Base-by-base conservation (phyloP, 2,113 vertebrate genomes). In the Tetraodon nigroviridis region DNA sequence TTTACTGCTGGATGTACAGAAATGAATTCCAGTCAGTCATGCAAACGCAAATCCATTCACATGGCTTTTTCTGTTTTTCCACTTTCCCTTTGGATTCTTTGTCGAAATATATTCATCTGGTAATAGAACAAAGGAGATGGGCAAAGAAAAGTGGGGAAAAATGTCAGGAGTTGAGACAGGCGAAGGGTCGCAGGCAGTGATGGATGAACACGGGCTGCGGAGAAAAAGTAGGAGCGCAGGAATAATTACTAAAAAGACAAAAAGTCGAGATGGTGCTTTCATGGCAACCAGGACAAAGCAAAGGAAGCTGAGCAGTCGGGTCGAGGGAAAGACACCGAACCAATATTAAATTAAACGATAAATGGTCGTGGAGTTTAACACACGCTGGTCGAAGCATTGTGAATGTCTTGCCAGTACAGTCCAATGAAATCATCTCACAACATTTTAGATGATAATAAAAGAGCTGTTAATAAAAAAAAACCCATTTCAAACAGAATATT, bases 191-290 rank as follows among this genome's bases (percentile, higher is more conserved):
- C 50, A 51, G 73, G 77, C 78, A 74, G 67, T 81, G 83, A 84
- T 60, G 69, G 78, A 86, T 84, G 67, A 10, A 49, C 61, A 62
- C 55, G 65, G 65, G 51, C 54, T 17, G 75, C 81, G 76, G 63
- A 81, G 86, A 85, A 64, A 27, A 77, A 84, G 86, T 79, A 73
- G 77, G 64, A 51, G 72, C 51, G 69, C 55, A 58, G 69, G 57
- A 73, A 68, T 66, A 66, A 70, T 71, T 82, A 56, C 63, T 46
- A 45, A 67, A 45, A 75, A 75, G 79, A 82, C 82, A 83, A 69
- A 69, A 60, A 69, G 64, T 64, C 66, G 75, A 70, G 75, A 61
- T 17, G 55, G 55, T 1, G 21, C 41, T 45, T 2, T 6, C 15
- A 4, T 62, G 63, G 68, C 0, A 29, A 66, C 55, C 55, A 45